Conservation (phyloP, 2,888 invertebrate genomes). For the Monochamus alternatus region DNA sequence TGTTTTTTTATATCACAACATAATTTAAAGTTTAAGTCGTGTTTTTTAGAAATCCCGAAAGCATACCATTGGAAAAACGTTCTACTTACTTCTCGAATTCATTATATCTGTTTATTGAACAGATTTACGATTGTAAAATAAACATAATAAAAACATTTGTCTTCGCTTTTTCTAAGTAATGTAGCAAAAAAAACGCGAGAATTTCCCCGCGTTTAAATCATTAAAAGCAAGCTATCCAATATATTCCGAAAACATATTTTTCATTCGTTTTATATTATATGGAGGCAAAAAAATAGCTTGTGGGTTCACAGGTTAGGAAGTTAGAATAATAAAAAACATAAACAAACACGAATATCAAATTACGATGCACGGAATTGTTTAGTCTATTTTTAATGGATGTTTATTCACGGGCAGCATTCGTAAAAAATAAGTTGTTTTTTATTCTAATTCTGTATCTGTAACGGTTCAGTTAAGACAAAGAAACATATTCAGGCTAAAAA, state of each 20-base stretch:
- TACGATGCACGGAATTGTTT: slow-evolving; percentile 30
- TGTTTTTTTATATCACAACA: too few relatives aligned
- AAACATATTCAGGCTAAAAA: neutral
- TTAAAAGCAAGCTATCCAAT: slow-evolving; percentile 11
- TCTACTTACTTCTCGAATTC: neutral
- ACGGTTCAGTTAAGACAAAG: neutral
- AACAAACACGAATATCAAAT: slow-evolving; percentile 23
- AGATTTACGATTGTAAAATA: slow-evolving; percentile 8
- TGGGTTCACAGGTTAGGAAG: slow-evolving; percentile 23
- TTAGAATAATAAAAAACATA: slow-evolving; percentile 37
- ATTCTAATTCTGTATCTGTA: neutral
- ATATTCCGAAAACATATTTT: slow-evolving; percentile 30
- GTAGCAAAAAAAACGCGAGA: neutral
- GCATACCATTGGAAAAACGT: neutral
- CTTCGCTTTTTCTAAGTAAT: slow-evolving; percentile 3
- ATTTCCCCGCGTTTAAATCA: neutral
- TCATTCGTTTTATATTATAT: neutral
- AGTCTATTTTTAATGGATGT: slow-evolving; percentile 32
- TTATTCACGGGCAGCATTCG: slow-evolving; percentile 17
- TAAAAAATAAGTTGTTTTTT: slow-evolving; percentile 27
- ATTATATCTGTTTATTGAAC: neutral
- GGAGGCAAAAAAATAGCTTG: slow-evolving; percentile 24
- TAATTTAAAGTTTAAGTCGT: too few relatives aligned
- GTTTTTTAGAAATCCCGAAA: neutral
- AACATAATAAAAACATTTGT: slow-evolving; percentile 5